Base-by-base conservation (phyloP, 2,797 vertebrate species). In the Odontamblyopus rebecca region DNA sequence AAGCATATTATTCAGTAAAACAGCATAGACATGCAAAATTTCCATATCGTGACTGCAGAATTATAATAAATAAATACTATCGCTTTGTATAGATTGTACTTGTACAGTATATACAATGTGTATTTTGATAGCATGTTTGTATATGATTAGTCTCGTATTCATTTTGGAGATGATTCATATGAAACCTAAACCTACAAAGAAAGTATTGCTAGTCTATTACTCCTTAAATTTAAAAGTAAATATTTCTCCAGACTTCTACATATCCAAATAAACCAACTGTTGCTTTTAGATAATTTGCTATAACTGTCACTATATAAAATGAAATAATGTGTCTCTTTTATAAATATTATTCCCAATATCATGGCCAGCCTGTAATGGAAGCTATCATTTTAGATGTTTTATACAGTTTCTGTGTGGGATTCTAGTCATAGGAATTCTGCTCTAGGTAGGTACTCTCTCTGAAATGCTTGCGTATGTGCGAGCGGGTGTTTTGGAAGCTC, bases 401-500 rank as follows among this genome's bases (percentile, higher is more conserved):
- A 51, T 29, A 66, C 26, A 66, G 62, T 65, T 64, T 69, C 59
- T 77, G 75, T 79, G 77, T 79, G 82, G 75, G 72, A 79, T 79
- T 85, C 85, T 81, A 78, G 75, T 79, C 68, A 77, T 81, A 84
- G 83, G 82, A 85, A 82, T 67, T 76, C 70, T 77, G n/a, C 70
- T 81, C 56, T 70, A 82, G 82, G 85, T 89, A 81, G 79, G 72
- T 86, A 86, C 86, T 89, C 9, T 41, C 83, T 89, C 84, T 88
- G 78, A 89, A 89, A 77, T 82, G 82, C 81, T 69, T 61, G 85
- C 82, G 82, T 86, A 86, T 86, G 86, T 85, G 86, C 86, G 88
- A 91, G 90, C 71, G 67, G 85, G 84, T 88, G 86, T 89, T 86
- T 89, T 91, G 86, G 89, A 85, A 92, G 84, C 91, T 93, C 88